Conservation (phyloP, 2,797 vertebrate genomes). For the Urosaurus nigricauda region DNA sequence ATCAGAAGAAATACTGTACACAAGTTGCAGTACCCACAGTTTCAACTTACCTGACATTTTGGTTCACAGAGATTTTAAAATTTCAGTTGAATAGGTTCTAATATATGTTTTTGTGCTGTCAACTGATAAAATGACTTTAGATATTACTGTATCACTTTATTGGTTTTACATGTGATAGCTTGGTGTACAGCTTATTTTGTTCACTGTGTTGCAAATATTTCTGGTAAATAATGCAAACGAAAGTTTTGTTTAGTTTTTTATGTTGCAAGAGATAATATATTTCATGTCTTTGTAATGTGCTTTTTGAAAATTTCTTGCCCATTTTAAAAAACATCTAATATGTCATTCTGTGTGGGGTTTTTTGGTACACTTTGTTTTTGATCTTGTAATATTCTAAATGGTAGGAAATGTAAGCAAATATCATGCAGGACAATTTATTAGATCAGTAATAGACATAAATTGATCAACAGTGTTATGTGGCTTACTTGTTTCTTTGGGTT, state of each 20-base stretch:
- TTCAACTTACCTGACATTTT: too few relatives aligned
- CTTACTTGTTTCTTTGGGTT: conserved; percentile 71
- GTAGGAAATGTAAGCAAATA: conserved; percentile 1
- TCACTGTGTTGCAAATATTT: neutral
- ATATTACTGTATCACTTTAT: neutral
- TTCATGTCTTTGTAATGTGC: neutral
- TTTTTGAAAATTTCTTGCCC: too few relatives aligned
- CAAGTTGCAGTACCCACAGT: too few relatives aligned
- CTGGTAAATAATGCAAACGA: neutral
- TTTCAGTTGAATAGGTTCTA: neutral
- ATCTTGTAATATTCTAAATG: neutral
- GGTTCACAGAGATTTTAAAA: too few relatives aligned
- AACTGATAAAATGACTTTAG: neutral
- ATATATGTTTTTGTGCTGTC: neutral
- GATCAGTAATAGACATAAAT: neutral
- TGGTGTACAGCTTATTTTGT: neutral
- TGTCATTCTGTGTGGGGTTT: neutral
- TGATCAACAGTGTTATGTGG: neutral
- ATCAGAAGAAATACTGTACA: too few relatives aligned
- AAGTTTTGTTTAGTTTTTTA: neutral
- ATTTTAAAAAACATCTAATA: neutral
- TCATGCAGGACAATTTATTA: neutral
- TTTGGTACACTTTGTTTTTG: neutral
- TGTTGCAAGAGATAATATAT: neutral
- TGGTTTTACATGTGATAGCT: neutral